Percentiles rank a stretch among this genome's conserved stretches.
Conservation (phyloP, 2,797 vertebrate species). For the Neosalanx taihuensis region DNA sequence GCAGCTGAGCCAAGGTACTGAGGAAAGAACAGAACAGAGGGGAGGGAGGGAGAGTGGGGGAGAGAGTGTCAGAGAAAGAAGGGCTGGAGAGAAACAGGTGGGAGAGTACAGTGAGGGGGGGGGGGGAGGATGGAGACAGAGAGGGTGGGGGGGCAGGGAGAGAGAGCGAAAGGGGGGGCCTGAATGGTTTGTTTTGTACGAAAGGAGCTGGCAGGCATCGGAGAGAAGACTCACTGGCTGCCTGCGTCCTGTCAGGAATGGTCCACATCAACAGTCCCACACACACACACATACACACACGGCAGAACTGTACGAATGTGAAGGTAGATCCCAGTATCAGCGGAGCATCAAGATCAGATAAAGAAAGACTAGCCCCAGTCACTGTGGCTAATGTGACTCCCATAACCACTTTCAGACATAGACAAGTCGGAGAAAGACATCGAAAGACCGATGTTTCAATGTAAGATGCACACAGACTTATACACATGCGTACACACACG, state of each 20-base stretch:
- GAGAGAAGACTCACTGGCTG: slow-evolving; percentile 19
- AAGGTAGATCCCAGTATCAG: too few relatives aligned
- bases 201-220: slow-evolving; percentile 14
- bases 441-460: too few relatives aligned
- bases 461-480: neutral
- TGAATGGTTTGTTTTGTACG: neutral
- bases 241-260: slow-evolving; percentile 16
- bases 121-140: neutral
- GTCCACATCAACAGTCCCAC: slow-evolving; percentile 9
- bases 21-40: slow-evolving; percentile 15
- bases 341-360: neutral
- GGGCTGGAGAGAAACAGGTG: neutral
- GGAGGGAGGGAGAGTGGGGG: neutral
- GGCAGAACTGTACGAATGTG: neutral
- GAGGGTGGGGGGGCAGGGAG: neutral
- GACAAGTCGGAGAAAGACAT: neutral
- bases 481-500: slow-evolving; percentile 41
- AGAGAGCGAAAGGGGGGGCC: slow-evolving; percentile 1
- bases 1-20: neutral
- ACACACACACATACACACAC: slow-evolving; percentile 15
- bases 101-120: neutral
- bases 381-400: neutral
- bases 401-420: neutral
- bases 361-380: neutral
- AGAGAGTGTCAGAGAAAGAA: neutral